Base-by-base conservation (phyloP, 2,113 vertebrate species). In the Glareola pratincola region DNA sequence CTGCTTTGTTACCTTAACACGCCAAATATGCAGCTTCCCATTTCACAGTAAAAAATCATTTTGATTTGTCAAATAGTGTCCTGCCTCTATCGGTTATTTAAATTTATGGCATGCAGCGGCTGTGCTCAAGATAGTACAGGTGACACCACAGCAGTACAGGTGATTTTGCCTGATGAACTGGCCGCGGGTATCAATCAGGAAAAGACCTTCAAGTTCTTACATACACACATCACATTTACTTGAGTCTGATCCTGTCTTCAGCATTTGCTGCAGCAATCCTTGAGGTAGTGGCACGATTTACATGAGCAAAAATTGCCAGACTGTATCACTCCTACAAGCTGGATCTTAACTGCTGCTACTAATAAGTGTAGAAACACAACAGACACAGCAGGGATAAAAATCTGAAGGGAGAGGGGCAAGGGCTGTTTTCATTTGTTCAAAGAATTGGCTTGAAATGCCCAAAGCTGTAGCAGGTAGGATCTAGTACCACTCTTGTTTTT, bases 281-380 rank as follows among this genome's bases (percentile, higher is more conserved):
- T 43, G n/a, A 73, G n/a, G 26, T 39, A 41, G 17, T 8, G 16
- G 8, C 16, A 53, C 23, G 43, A 69, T 32, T 78, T 32, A 88
- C 39, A 64, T 0, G 0, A n/a, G 53, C n/a, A 69, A 76, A 82
- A 73, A 51, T 4, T 45, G 18, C 0, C 1, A 90, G 5, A 10
- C 11, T 37, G 3, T 36, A 69, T 73, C 32, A n/a, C 8, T 77
- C 37, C 56, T 82, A 8, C 36, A 34, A 53, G 12, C 4, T 82
- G 48, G 14, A 85, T 68, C 27, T 29, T 34, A 43, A 30, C 34
- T 72, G 37, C 48, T 45, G 26, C 57, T 91, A 27, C 39, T 50
- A 39, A 4, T 48, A 67, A 59, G 14, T 22, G 63, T 23, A 82
- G 48, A 57, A 69, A 48, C 26, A 51, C 47, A 84, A 10, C 1